Conservation (phyloP, 2,888 invertebrate genomes). For the Acanthosoma haemorrhoidale region DNA sequence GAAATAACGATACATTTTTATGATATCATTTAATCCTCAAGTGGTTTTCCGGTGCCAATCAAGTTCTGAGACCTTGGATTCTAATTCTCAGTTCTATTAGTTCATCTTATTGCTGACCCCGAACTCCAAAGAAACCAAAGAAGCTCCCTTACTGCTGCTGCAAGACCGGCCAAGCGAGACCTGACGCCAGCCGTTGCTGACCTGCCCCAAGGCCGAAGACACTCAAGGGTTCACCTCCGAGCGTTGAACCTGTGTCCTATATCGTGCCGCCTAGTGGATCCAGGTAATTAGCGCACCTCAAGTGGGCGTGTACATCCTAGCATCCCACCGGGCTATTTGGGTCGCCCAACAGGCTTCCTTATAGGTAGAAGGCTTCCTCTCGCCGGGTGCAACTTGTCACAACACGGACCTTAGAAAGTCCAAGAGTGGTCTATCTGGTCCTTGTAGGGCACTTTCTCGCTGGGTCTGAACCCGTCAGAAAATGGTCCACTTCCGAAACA, state of each 20-base stretch:
- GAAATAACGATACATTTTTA: no score
- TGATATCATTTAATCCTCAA: no score
- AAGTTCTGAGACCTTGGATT: no score
- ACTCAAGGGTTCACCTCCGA: not conserved
- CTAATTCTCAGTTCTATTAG: no score
- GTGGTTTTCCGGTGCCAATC: no score
- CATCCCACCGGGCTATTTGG: not conserved
- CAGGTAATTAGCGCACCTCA: not conserved
- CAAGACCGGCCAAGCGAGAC: not conserved
- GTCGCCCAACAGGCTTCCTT: not conserved
- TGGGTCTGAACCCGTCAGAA: no score
- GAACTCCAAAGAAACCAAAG: no score
- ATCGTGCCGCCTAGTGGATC: not conserved
- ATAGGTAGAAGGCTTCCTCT: not conserved
- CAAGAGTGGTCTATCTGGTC: no score
- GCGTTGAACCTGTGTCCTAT: not conserved
- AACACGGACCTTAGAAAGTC: not conserved
- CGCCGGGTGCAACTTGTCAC: not conserved
- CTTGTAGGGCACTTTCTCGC: not conserved
- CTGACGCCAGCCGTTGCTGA: not conserved
- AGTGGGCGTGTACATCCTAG: not conserved
- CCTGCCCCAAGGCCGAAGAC: conserved; percentile 9
- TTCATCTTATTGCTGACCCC: no score
- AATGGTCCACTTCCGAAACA: no score
- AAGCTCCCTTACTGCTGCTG: no score